These are phyloP conservation scores for Gymnothorax reevesii DNA, from an alignment of 2,797 vertebrate genomes.

Conservation along the genomic window DNA sequence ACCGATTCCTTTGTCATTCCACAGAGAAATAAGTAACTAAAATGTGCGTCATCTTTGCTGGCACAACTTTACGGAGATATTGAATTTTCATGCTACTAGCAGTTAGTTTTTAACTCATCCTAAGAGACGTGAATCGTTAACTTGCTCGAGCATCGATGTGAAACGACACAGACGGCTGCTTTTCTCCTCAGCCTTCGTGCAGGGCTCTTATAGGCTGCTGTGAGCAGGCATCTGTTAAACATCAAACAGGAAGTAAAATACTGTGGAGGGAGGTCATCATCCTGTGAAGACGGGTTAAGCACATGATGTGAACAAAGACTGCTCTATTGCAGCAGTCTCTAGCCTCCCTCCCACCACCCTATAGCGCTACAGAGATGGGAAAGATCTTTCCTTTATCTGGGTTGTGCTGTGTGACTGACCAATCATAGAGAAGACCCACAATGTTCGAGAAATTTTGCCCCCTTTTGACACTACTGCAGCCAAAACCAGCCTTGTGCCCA, in stretches of 20 bases:
- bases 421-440: not conserved
- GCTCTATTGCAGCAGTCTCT: constrained; percentile 12
- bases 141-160: not conserved
- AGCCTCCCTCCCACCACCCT: no score
- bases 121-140: not conserved
- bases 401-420: not conserved
- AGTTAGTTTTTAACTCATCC: not conserved
- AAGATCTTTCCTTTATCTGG: not conserved
- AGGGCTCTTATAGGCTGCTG: not conserved
- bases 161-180: not conserved
- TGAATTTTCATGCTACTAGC: not conserved
- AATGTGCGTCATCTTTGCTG: not conserved
- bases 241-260: not conserved
- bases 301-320: not conserved
- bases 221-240: not conserved
- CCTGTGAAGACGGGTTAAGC: not conserved
- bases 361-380: not conserved
- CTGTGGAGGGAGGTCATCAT: not conserved
- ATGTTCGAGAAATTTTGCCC: not conserved
- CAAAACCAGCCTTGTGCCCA: not conserved
- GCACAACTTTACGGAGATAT: not conserved
- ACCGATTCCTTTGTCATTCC: not conserved
- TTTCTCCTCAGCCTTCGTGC: not conserved
- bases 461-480: not conserved
- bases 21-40: not conserved